Base-by-base conservation (phyloP, 1,140 invertebrate genomes). In the Leptonema lineaticorne region DNA sequence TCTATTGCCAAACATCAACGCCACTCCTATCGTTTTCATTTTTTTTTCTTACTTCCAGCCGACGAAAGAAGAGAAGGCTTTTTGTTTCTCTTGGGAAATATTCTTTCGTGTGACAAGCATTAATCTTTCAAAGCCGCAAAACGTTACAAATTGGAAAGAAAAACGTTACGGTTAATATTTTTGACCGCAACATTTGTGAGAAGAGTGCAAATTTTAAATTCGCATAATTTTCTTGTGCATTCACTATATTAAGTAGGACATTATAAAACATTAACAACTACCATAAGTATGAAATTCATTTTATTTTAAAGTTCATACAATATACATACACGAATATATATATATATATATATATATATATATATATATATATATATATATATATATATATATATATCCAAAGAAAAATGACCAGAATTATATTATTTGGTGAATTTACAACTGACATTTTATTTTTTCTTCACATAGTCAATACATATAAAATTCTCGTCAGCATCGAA, bases 361-460 rank as follows among this genome's bases (percentile, higher is more conserved):
- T 4, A 14, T 2, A 41, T 41, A 41, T 64, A 45, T 69, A 33
- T 33, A 41, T 11, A 41, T 41, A 11, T 41, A 41, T 41, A 41
- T 4, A 14, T 2, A 41, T 41, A 41, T 64, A 45, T 69, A 16
- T 53, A 69, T 56, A 30, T 63, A 29, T 48, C 64, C 58, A 37
- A 69, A 64, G 37, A 50, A 64, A 63, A 67, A 67, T 69, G 67
- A 69, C 67, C 67, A 69, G 67, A 69, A 64, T 46, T 18, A 50
- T 62, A 33, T 56, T 65, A 20, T 67, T 67, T 66, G 63, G 48
- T 66, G 48, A 30, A 33, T 66, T 45, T 48, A 48, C 56, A 58
- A 24, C 11, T 45, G 37, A 45, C 37, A 58, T 28, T 58, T n/a
- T n/a, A n/a, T n/a, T n/a, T n/a, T n/a, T n/a, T n/a, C n/a, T n/a